A percentile compares a stretch with the other conserved stretches of the same genome.
phyloP scores from a whole-genome alignment of 2,113 vertebrate species.

The Ivindomyrus marchei region DNA sequence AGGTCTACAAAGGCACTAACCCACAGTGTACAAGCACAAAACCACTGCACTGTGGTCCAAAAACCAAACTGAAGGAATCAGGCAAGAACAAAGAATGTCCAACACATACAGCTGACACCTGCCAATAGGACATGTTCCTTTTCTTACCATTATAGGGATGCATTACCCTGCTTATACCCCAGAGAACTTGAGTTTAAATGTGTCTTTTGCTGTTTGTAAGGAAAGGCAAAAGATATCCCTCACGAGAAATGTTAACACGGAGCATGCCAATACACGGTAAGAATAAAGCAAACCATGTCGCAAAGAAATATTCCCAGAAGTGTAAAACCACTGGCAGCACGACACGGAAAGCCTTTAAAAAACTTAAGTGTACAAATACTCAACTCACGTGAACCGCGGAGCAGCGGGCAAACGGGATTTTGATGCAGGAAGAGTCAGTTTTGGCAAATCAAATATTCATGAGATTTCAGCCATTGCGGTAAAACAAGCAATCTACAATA shows the following conservation, averaged over 20 bases:
- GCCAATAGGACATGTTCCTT: background rate
- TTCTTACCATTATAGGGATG: background rate
- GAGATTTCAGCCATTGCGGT: background rate
- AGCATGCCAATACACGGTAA: background rate
- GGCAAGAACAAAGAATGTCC: background rate
- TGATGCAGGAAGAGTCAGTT: background rate
- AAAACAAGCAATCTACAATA: background rate
- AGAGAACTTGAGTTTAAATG: background rate
- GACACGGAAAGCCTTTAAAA: background rate
- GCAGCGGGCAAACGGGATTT: background rate
- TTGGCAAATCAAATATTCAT: background rate
- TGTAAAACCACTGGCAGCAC: background rate
- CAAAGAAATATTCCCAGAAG: background rate
- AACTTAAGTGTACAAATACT: background rate
- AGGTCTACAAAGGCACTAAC: background rate
- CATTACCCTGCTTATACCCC: background rate
- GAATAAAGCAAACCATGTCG: background rate
- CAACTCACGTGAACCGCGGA: background rate
- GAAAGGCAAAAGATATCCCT: background rate
- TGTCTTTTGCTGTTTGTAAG: background rate
- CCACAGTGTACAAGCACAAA: background rate
- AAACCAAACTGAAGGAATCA: background rate
- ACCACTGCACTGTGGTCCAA: background rate
- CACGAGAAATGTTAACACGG: background rate
- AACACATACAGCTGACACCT: background rate